Base-by-base conservation (phyloP, 2,888 invertebrate species). In the Napeogenes sylphis region DNA sequence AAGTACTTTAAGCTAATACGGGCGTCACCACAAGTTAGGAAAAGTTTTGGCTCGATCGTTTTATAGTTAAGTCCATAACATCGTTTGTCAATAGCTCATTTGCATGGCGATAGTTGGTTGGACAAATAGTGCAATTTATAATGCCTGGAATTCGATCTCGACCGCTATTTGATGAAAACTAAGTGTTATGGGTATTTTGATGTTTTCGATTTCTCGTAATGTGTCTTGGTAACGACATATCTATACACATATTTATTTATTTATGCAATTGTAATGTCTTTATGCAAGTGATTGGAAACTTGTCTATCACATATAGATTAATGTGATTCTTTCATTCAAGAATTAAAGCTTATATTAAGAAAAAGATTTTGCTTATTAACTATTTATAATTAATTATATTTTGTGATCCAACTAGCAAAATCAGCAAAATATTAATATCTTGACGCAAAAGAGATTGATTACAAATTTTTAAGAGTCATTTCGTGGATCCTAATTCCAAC, bases 391-490 rank as follows among this genome's bases (percentile, higher is more conserved):
- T 42, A 42, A 42, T 42, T 42, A 42, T 12, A 42, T 42, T 42
- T 42, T 10, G 10, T 2, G 8, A 42, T 42, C 3, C 8, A 42
- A 51, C 51, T 51, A 30, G 10, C 10, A 61, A 58, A 46, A 59
- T 62, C 54, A 60, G 61, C 55, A 45, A 62, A 63, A 67, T 55
- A 55, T 63, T 65, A 67, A 67, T 67, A 59, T 67, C 63, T 65
- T 63, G 57, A n/a, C 62, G 30, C 57, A 57, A 58, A 60, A 56
- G 60, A 63, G 61, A 63, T 63, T 65, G 63, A 65, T 66, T 57
- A 60, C 62, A 65, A n/a, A 55, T 67, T 66, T 67, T 66, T 65
- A 63, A 66, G 59, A 58, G 51, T 51, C 63, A 65, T 51, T 51
- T 30, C 51, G 30, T 30, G 51, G 51, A 51, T 51, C 51, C 51